Base-by-base conservation (phyloP, 1,140 invertebrate genomes). In the Carcinoscorpius rotundicauda region DNA sequence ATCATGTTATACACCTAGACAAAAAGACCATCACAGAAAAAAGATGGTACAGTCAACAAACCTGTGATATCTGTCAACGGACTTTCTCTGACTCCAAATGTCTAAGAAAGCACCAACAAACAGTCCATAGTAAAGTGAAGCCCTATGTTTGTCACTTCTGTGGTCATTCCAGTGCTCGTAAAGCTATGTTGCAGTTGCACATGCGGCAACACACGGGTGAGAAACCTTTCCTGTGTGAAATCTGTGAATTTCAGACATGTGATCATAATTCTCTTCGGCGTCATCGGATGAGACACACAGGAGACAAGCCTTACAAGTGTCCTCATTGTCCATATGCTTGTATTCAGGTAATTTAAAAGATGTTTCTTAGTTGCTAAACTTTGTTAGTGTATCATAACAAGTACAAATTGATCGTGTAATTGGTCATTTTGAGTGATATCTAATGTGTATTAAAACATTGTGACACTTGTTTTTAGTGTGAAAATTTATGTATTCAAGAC, bases 241-340 rank as follows among this genome's bases (percentile, higher is more conserved):
- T 80, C 53, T 95, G 92, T 76, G 77, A 80, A 6, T 93, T 91
- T 75, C 78, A 81, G 4, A 85, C 87, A 4, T 82, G 85, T 3
- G 88, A 92, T 74, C 88, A 91, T 75, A 92, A 91, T 73, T 86
- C 88, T 3, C 78, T 92, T 61, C 77, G 89, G 52, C 81, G 89
- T 3, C 91, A 93, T 76, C 83, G 85, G 66, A 85, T 87, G 76
- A 78, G 83, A 65, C 89, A 92, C 71, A 85, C 85, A 6, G 87
- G 87, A 56, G 81, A 85, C 55, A 84, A 83, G 66, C 82, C 85
- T 0, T 88, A 88, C 72, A 80, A 81, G 58, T 89, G 87, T 73
- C 81, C 82, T 4, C 80, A 84, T 70, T 89, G 87, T 74, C 71
- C 79, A 6, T 89, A 88, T 73, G 79, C 82, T 3, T 84, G 83